Conservation (phyloP, 1,140 invertebrate genomes). For the Pissodes strobi region DNA sequence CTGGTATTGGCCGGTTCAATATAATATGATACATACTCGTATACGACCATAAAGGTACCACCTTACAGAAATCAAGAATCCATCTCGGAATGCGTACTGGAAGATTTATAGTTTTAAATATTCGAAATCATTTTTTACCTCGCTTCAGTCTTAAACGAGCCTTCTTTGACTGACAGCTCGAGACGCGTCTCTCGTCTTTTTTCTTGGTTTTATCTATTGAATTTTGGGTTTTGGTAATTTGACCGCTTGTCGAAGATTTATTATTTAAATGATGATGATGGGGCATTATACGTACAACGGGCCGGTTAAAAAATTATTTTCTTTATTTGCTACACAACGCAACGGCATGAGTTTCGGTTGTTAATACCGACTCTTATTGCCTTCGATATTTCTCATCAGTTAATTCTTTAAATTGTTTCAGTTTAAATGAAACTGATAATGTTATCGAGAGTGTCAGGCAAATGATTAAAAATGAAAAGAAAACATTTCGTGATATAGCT, state of each 20-base stretch:
- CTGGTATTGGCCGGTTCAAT: neutral
- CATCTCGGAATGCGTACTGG: constrained; percentile 23
- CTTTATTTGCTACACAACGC: constrained; percentile 13
- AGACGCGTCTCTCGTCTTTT: constrained; percentile 7
- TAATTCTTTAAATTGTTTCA: too few species aligned
- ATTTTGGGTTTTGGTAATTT: constrained; percentile 33
- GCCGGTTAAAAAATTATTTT: constrained; percentile 9
- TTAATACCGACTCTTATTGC: too few species aligned
- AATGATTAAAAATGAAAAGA: too few species aligned
- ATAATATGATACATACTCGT: neutral
- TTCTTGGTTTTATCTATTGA: constrained; percentile 28
- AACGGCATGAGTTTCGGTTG: neutral
- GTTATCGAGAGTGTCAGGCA: too few species aligned
- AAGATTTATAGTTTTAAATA: constrained; percentile 35
- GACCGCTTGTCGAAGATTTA: constrained; percentile 35
- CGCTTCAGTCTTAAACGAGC: constrained; percentile 15
- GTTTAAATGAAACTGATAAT: too few species aligned
- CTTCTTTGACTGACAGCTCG: constrained; percentile 24
- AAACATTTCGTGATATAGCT: too few species aligned
- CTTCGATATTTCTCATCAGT: too few species aligned
- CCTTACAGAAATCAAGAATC: constrained; percentile 29
- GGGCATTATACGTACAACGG: constrained; percentile 11
- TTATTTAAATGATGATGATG: constrained; percentile 36
- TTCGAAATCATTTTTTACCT: constrained; percentile 36
- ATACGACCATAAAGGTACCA: constrained; percentile 3